phyloP scores from a whole-genome alignment of 2,888 invertebrate species.

The Chrysotoxum bicinctum region DNA sequence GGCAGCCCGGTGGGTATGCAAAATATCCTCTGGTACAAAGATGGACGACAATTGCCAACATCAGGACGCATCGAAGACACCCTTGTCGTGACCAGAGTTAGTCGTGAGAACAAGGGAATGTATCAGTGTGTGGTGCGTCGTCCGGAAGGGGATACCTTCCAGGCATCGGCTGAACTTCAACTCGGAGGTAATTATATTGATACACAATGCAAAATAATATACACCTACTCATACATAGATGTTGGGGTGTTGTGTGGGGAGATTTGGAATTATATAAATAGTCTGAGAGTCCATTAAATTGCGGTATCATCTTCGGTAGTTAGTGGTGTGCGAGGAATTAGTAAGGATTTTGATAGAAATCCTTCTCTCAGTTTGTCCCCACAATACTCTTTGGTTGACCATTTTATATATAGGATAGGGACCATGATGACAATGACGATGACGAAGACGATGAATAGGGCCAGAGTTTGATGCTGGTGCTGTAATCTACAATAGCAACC shows the following conservation, averaged over 20 bases:
- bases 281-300: slow-evolving; percentile 54
- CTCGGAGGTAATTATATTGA: slow-evolving; percentile 84
- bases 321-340: slow-evolving; percentile 56
- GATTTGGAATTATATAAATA: slow-evolving; percentile 19
- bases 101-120: slow-evolving; percentile 89
- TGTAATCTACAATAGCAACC: slow-evolving; percentile 62
- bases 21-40: slow-evolving; percentile 86
- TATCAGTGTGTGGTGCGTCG: slow-evolving; percentile 89
- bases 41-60: slow-evolving; percentile 86
- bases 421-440: slow-evolving; percentile 10
- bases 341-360: slow-evolving; percentile 47
- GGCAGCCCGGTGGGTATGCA: slow-evolving; percentile 83
- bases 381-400: background rate
- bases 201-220: slow-evolving; percentile 7
- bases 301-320: slow-evolving; percentile 35
- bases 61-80: slow-evolving; percentile 86
- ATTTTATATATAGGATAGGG: background rate
- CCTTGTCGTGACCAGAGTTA: slow-evolving; percentile 86
- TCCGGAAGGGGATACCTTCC: slow-evolving; percentile 88
- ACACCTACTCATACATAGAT: background rate
- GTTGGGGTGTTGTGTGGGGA: too few species aligned
- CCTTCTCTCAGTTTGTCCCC: background rate
- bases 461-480: slow-evolving; percentile 30
- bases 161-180: slow-evolving; percentile 89
- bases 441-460: background rate